Conservation (phyloP, 2,888 invertebrate species). For the Stegophylla sp. region DNA sequence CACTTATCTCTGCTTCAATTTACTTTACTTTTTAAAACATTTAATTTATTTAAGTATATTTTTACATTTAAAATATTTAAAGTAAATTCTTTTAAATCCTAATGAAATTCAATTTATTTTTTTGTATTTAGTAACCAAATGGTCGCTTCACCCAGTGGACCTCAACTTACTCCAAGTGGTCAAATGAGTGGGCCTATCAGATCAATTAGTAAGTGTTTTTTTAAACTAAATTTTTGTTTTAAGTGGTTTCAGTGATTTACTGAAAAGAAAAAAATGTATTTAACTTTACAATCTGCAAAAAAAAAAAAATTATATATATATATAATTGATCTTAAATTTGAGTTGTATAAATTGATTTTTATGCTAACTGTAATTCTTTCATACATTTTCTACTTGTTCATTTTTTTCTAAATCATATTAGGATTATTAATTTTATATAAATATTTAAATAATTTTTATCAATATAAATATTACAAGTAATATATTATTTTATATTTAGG, state of each 20-base stretch:
- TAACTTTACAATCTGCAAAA: too few species aligned
- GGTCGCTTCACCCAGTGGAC: conserved; percentile 49
- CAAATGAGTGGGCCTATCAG: conserved; percentile 64
- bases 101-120: not conserved
- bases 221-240: conserved; percentile 22
- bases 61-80: not conserved
- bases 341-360: too few species aligned
- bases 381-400: too few species aligned
- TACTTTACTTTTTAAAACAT: not conserved
- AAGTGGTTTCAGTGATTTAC: not conserved
- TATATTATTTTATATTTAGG: conserved; percentile 55
- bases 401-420: too few species aligned
- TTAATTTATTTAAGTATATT: not conserved
- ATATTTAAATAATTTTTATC: too few species aligned
- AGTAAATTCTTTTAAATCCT: not conserved
- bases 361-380: too few species aligned
- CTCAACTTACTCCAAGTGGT: conserved; percentile 63
- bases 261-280: too few species aligned
- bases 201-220: conserved; percentile 50
- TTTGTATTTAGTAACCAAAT: conserved; percentile 62
- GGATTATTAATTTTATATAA: too few species aligned
- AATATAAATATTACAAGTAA: too few species aligned
- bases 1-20: not conserved
- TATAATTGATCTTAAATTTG: too few species aligned
- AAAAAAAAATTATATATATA: too few species aligned